These are phyloP conservation scores for Drosophila affinis DNA, from an alignment of 2,888 invertebrate genomes.

Conservation along the genomic window DNA sequence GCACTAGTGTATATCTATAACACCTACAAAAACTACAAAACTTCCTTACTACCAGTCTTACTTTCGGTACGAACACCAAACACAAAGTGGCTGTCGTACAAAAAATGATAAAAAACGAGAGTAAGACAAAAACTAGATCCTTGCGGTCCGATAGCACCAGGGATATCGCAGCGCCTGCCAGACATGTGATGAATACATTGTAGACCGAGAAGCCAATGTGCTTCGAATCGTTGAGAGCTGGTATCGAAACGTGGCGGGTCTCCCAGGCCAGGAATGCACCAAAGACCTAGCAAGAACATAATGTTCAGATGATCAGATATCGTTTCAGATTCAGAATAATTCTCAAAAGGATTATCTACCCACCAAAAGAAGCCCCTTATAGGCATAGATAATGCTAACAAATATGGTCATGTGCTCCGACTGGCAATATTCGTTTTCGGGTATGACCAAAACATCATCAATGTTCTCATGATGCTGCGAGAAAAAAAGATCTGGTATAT, in stretches of 20 bases:
- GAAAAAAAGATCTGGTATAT: not conserved
- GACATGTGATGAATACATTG: constrained; percentile 99
- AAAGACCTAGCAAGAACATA: constrained; percentile 89
- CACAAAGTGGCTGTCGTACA: constrained; percentile 99
- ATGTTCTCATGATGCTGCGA: constrained; percentile 92
- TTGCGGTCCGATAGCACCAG: constrained; percentile 97
- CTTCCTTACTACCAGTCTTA: constrained; percentile 85
- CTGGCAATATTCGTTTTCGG: constrained; percentile 98
- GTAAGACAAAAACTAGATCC: constrained; percentile 97
- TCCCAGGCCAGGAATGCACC: constrained; percentile 99
- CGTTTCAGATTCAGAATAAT: not conserved
- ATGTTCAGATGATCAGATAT: not conserved
- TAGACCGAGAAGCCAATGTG: constrained; percentile 99
- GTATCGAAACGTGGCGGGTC: constrained; percentile 98
- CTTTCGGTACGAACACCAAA: constrained; percentile 98
- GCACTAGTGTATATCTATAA: constrained; percentile 57
- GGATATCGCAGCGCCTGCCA: constrained; percentile 98
- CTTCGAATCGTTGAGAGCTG: constrained; percentile 99
- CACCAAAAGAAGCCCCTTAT: constrained; percentile 98
- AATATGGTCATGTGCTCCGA: constrained; percentile 97
- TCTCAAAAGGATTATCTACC: constrained; percentile 57
- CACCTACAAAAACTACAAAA: constrained; percentile 84
- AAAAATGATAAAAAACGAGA: constrained; percentile 98
- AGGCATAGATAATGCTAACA: constrained; percentile 98
- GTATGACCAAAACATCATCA: constrained; percentile 96